Base-by-base conservation (phyloP, 2,888 invertebrate genomes). In the Zygogramma bicolorata region DNA sequence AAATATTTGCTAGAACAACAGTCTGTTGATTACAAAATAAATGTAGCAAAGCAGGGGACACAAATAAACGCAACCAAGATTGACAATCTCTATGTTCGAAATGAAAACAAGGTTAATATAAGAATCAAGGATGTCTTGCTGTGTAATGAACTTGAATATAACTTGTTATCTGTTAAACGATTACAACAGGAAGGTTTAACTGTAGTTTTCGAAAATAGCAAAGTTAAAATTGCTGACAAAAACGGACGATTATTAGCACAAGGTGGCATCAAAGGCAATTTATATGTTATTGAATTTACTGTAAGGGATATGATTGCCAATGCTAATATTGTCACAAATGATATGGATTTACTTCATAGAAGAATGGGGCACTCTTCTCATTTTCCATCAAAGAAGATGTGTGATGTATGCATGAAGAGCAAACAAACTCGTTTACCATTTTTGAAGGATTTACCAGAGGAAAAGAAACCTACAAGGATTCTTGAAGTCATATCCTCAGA, bases 281-380 rank as follows among this genome's bases (percentile, higher is more conserved):
- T 20, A 18, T 59, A 31, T 22, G n/a, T n/a, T n/a, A n/a, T n/a
- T n/a, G n/a, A n/a, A n/a, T n/a, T n/a, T n/a, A n/a, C n/a, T n/a
- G n/a, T n/a, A n/a, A n/a, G n/a, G n/a, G n/a, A n/a, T n/a, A n/a
- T n/a, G n/a, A n/a, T n/a, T n/a, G n/a, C n/a, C n/a, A n/a, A n/a
- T n/a, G n/a, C n/a, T n/a, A n/a, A n/a, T n/a, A n/a, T n/a, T n/a
- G n/a, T n/a, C n/a, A n/a, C n/a, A n/a, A n/a, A n/a, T n/a, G n/a
- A n/a, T n/a, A n/a, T n/a, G n/a, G n/a, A n/a, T n/a, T n/a, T n/a
- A n/a, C n/a, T n/a, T n/a, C n/a, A n/a, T n/a, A n/a, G 18, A 7
- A 25, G 66, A 20, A 66, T 58, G 58, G 66, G 66, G 22, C 42
- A 66, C 29, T 67, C 60, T 27, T 60, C 67, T 10, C n/a, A 13